Base-by-base conservation (phyloP, 2,888 invertebrate genomes). In the Dysmachus trigonus region DNA sequence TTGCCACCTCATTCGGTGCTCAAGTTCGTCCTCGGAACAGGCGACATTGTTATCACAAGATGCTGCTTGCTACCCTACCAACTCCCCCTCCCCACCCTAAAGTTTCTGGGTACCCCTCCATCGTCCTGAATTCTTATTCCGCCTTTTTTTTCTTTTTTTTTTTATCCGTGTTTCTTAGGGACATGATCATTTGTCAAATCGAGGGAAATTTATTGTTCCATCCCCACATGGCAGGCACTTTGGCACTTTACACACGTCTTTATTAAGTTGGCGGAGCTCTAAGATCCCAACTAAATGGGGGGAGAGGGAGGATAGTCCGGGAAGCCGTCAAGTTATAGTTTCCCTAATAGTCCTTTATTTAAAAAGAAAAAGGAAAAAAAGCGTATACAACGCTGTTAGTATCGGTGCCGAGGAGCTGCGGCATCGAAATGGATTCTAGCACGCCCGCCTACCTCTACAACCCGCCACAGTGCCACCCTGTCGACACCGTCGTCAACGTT, bases 131-230 rank as follows among this genome's bases (percentile, higher is more conserved):
- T 41, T 41, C 18, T 77, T 77, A 18, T 18, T 41, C 27, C 22
- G 35, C 38, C 22, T 35, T 77, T 77, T 41, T 41, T 41, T 13
- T 41, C 7, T 27, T 31, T 10, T 18, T 41, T n/a, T 10, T 77
- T 79, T 72, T 71, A 3, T 41, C 62, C 72, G 27, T 83, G 83
- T 83, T 83, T 83, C 71, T 71, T 72, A 72, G 72, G 47, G 83
- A 76, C 76, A 85, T 35, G 74, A 85, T 85, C 85, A 85, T 85
- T 85, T 85, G 85, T 85, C 85, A 85, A 85, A 74, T 85, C 76
- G 74, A 85, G 76, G 74, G 85, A 85, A 85, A 85, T 74, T 85
- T 85, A 83, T 83, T 72, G 83, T 83, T 72, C 83, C 83, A 72
- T 83, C 71, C 83, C 72, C 83, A 72, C 83, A 83, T 83, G 72